Evolutionary conservation across 2,113 vertebrate genomes (phyloP).

Genomic region (Rhynchopsitta pachyrhyncha): DNA sequence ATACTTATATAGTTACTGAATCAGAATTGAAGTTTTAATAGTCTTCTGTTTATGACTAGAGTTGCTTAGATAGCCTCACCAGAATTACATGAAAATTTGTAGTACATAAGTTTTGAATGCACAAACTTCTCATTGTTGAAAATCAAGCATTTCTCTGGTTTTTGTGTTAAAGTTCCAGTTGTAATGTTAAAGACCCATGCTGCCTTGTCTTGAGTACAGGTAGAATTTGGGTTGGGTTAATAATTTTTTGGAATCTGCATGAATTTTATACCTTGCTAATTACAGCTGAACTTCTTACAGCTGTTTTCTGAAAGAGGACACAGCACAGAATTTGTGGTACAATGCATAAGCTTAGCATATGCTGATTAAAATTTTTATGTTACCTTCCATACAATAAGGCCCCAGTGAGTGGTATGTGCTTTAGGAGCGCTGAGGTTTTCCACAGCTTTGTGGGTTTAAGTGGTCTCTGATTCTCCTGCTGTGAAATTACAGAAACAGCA

Average conservation of each 20-base stretch:
- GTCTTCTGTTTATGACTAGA: neutral
- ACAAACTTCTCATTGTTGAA: neutral
- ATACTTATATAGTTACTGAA: neutral
- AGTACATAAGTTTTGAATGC: neutral
- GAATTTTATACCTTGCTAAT: neutral
- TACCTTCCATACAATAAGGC: neutral
- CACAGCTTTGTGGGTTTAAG: neutral
- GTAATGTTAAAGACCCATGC: neutral
- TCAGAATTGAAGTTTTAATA: neutral
- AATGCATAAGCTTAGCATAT: neutral
- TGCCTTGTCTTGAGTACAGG: neutral
- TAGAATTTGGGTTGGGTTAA: neutral
- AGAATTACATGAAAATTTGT: neutral
- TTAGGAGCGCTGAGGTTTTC: neutral
- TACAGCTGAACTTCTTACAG: neutral
- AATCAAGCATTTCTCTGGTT: neutral
- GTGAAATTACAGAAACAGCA: constrained; percentile 21
- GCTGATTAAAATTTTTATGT: neutral
- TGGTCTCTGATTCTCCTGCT: neutral
- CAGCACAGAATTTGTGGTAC: neutral
- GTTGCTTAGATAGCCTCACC: neutral
- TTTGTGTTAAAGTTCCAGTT: neutral
- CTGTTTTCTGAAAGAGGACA: neutral
- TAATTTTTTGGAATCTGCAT: neutral
- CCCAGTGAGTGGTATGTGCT: neutral